Evolutionary conservation across 2,888 invertebrate genomes (phyloP), one percentile per base, ranked within the genome.

Genomic region (Acrobasis consociella): DNA sequence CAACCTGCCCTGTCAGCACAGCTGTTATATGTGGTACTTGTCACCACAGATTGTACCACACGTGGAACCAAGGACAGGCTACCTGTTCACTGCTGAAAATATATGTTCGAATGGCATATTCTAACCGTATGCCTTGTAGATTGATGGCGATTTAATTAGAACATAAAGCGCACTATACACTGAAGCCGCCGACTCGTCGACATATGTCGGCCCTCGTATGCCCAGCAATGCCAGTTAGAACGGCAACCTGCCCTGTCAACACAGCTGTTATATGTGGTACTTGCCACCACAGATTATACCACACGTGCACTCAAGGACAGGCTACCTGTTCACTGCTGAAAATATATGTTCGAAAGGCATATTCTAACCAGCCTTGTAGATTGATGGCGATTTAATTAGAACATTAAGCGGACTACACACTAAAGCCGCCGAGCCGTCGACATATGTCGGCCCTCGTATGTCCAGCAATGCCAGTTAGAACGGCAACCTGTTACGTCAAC

Each of bases 171-270:
- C n/a, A n/a, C n/a, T n/a, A 22, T 22, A 22, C 2, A 22, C 5
- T 22, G 2, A n/a, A n/a, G n/a, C n/a, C n/a, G n/a, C n/a, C n/a
- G n/a, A n/a, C n/a, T n/a, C n/a, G n/a, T n/a, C n/a, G n/a, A n/a
- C n/a, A n/a, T n/a, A n/a, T n/a, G n/a, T n/a, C n/a, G n/a, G n/a
- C n/a, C 16, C 15, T 17, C 60, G 51, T 60, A 51, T 60, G 39
- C 49, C 49, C n/a, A 50, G n/a, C 39, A 13, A 17, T 58, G 58
- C 65, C 63, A 50, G 68, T 49, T 53, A 61, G 58, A 59, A 46
- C 42, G 53, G 55, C 56, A 13, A 38, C 55, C 16, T 42, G 51
- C 11, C 15, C 39, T 60, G 60, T 60, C 51, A 50, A 50, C 59
- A 42, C 39, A 42, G 42, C 9, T 51, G 60, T 60, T 39, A 17